Evolutionary conservation across 2,113 vertebrate species (phyloP), one percentile per base, ranked within the genome.

Genomic region (Eulemur rufifrons): DNA sequence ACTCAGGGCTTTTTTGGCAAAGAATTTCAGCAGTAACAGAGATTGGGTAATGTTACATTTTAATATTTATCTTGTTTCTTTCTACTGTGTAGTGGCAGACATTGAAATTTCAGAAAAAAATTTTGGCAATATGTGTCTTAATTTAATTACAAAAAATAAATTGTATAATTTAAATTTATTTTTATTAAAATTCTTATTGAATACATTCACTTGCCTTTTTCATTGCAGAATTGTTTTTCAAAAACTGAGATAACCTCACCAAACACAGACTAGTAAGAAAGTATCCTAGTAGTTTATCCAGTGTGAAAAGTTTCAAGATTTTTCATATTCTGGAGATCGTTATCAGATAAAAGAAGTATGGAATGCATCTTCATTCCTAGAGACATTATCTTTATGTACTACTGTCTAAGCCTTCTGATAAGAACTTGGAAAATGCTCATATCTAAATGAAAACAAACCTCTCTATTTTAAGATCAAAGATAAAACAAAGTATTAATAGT

Each of bases 81-180:
- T 69, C 6, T 66, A 34, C 54, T 54, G 29, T 80, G 1, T 66
- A 66, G 32, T 68, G 25, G 25, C 10, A 89, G 80, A 54, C 13
- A 54, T 0, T 89, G 52, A 81, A 89, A 63, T 76, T 69, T 10
- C 7, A 50, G 21, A 8, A 50, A 89, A 42, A 20, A 37, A 71
- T n/a, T 87, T 59, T 7, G 20, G 0, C 64, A 64, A 54, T 54
- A 61, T 17, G 2, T 64, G 27, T 61, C 10, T 73, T 76, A 76
- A 61, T 71, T 82, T 87, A 93, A 80, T 95, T 66, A 56, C 18
- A 42, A 45, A 73, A 83, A 90, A 64, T 61, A 4, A 95, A 90
- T 74, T n/a, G 15, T 12, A 42, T 37, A 32, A 47, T 78, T 92
- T 88, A 87, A 82, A 84, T 71, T 56, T 69, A 32, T 5, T 78